Evolutionary conservation across 2,888 invertebrate genomes (phyloP).

Genomic region (Dascillus cervinus): DNA sequence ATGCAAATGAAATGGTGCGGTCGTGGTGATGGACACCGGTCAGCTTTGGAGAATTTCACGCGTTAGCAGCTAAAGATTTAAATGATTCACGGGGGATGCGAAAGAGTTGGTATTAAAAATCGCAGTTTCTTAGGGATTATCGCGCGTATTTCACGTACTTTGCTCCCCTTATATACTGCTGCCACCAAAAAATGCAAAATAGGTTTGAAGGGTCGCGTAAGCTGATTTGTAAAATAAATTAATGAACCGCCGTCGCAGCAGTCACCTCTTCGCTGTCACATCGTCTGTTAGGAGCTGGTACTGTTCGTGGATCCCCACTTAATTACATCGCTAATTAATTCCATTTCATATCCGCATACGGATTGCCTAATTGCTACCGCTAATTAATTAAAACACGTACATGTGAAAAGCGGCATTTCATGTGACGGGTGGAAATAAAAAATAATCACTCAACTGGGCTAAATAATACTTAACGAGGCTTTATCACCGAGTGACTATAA

Average conservation of each 20-base stretch:
- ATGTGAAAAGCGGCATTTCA: too few relatives aligned
- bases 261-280: constrained; percentile 42
- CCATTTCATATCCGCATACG: too few relatives aligned
- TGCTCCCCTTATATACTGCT: constrained; percentile 36
- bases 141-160: constrained; percentile 35
- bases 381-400: too few relatives aligned
- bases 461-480: constrained; percentile 24
- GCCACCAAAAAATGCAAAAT: constrained; percentile 37
- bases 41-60: constrained; percentile 15
- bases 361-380: too few relatives aligned
- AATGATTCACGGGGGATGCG: constrained; percentile 23
- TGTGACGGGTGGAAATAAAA: too few relatives aligned
- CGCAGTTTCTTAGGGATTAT: constrained; percentile 36
- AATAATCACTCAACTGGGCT: too few relatives aligned
- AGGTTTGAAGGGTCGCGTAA: constrained; percentile 39
- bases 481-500: constrained; percentile 24
- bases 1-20: constrained; percentile 40
- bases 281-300: constrained; percentile 38
- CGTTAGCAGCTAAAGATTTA: constrained; percentile 26
- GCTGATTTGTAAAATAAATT: constrained; percentile 45
- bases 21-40: constrained; percentile 33
- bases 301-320: constrained; percentile 34
- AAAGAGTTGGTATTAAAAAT: too few relatives aligned
- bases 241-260: constrained; percentile 41
- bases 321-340: constrained; percentile 41